Evolutionary conservation across 2,113 vertebrate species (phyloP).

Genomic region (Pangasianodon hypophthalmus): DNA sequence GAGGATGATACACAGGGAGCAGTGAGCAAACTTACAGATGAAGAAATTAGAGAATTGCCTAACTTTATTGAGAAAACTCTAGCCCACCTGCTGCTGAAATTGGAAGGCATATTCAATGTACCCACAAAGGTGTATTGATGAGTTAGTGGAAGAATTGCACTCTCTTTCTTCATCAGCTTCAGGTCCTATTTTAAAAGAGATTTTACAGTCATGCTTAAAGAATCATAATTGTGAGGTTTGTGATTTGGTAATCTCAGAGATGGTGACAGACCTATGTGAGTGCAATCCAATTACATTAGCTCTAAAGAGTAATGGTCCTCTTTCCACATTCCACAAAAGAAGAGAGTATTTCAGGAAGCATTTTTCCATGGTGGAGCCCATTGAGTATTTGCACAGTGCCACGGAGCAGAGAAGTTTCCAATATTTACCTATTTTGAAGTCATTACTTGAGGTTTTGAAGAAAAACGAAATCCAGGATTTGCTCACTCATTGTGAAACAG

Average conservation of each 20-base stretch:
- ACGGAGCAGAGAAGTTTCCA: neutral
- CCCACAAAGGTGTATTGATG: slow-evolving; percentile 45
- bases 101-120: slow-evolving; percentile 51
- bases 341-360: neutral
- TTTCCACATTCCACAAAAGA: neutral
- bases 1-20: neutral
- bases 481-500: neutral
- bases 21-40: neutral
- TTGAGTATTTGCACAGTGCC: neutral
- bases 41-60: neutral
- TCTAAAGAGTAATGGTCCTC: neutral
- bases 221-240: slow-evolving; percentile 28
- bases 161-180: slow-evolving; percentile 45
- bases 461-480: neutral
- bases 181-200: slow-evolving; percentile 39
- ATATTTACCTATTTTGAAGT: neutral
- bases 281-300: neutral
- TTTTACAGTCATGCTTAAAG: slow-evolving; percentile 49
- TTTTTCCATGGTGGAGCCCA: neutral
- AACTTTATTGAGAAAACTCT: neutral
- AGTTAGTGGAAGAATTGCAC: slow-evolving; percentile 42
- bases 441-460: neutral
- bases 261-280: neutral
- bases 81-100: neutral
- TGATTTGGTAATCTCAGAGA: neutral